Evolutionary conservation across 1,140 invertebrate species (phyloP).

Genomic region (Capitella teleta): DNA sequence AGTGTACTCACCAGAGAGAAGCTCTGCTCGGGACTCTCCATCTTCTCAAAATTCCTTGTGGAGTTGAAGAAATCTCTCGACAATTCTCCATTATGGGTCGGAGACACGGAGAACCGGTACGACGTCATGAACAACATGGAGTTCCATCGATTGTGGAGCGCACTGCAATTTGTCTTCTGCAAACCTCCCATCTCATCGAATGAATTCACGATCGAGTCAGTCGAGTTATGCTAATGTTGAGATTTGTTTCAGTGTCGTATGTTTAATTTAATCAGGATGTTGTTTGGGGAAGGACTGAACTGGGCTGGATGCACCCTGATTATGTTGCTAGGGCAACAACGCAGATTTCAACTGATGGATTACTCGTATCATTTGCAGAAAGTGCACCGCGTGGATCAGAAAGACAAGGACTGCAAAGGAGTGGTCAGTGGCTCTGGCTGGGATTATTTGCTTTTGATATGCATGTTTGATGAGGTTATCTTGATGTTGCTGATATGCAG

Average conservation of each 20-base stretch:
- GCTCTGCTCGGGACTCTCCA: constrained; percentile 93
- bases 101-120: constrained; percentile 87
- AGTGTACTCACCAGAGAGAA: constrained; percentile 91
- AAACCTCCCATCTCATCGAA: constrained; percentile 92
- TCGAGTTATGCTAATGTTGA: constrained; percentile 18
- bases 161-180: constrained; percentile 97
- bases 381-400: constrained; percentile 60
- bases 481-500: too few species aligned
- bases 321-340: constrained; percentile 84
- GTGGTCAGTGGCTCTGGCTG: constrained; percentile 6
- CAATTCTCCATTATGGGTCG: constrained; percentile 48
- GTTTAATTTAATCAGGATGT: constrained; percentile 52
- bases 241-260: background rate
- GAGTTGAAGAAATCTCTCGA: constrained; percentile 67
- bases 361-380: constrained; percentile 97
- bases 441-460: background rate
- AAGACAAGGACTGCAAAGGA: constrained; percentile 6
- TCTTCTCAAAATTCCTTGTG: constrained; percentile 88
- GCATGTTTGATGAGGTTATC: too few species aligned
- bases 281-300: constrained; percentile 96
- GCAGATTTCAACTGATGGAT: constrained; percentile 93
- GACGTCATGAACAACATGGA: constrained; percentile 94
- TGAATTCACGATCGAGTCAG: constrained; percentile 92
- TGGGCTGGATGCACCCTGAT: constrained; percentile 99
- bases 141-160: constrained; percentile 96